These are phyloP conservation scores for Montifringilla adamsi DNA, from an alignment of 2,113 vertebrate genomes.

Conservation along the genomic window DNA sequence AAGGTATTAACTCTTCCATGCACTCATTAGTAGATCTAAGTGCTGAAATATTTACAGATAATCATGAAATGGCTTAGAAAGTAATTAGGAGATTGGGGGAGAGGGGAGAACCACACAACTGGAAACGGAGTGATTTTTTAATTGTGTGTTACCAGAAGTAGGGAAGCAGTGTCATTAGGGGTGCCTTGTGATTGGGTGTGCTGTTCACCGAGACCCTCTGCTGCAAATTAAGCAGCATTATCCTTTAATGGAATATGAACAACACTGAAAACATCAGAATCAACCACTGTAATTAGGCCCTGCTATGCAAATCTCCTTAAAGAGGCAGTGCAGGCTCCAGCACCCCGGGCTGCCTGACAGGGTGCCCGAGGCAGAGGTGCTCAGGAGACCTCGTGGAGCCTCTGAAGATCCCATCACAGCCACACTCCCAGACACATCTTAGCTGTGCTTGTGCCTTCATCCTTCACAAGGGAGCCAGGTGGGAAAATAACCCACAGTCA, in stretches of 20 bases:
- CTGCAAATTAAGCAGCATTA: conserved; percentile 60
- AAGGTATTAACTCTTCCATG: conserved; percentile 55
- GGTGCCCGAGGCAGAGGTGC: neutral
- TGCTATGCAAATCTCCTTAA: conserved; percentile 52
- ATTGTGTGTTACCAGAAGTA: conserved; percentile 60
- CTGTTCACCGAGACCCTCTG: conserved; percentile 48
- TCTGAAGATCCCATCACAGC: neutral
- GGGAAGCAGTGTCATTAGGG: conserved; percentile 62
- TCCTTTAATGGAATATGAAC: conserved; percentile 67
- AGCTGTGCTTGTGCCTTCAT: neutral
- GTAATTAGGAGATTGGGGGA: conserved; percentile 36
- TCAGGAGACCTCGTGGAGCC: neutral
- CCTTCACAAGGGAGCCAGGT: neutral
- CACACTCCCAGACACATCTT: neutral
- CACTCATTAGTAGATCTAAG: conserved; percentile 21
- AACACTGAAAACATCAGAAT: conserved; percentile 48
- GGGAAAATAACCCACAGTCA: neutral
- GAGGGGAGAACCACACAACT: conserved; percentile 55
- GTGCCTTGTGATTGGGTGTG: conserved; percentile 48
- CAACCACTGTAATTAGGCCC: conserved; percentile 58
- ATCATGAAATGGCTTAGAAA: conserved; percentile 46
- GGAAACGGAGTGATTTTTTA: conserved; percentile 64
- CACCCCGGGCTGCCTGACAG: neutral
- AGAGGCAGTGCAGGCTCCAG: neutral
- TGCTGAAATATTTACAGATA: conserved; percentile 52